A percentile compares a stretch with the other conserved stretches of the same genome.
phyloP scores from a whole-genome alignment of 2,888 invertebrate species.

The Synanthedon tipuliformis region DNA sequence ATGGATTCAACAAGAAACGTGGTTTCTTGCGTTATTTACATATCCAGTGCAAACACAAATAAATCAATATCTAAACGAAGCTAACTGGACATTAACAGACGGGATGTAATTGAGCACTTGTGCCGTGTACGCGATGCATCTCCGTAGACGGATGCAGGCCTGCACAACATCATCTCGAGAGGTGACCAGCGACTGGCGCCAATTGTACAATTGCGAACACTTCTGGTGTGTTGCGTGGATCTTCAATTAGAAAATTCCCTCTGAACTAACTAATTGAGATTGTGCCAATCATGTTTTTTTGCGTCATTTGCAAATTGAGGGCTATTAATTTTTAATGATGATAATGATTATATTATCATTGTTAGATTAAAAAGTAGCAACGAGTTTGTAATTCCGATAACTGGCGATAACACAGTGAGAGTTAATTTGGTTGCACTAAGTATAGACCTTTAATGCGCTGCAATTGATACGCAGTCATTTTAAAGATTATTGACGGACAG shows the following conservation, averaged over 20 bases:
- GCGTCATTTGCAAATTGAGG: background rate
- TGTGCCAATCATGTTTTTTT: background rate
- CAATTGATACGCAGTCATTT: no score
- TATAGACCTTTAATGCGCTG: no score
- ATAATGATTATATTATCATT: no score
- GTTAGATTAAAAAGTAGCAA: no score
- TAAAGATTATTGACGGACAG: no score
- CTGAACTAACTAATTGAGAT: slow-evolving; percentile 11
- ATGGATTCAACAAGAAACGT: background rate
- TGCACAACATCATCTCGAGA: slow-evolving; percentile 48
- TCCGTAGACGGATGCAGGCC: slow-evolving; percentile 27
- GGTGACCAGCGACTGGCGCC: slow-evolving; percentile 41
- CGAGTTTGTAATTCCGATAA: no score
- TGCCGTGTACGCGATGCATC: slow-evolving; percentile 33
- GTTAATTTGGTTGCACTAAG: no score
- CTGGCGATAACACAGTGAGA: no score
- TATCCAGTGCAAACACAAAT: background rate
- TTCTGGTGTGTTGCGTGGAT: slow-evolving; percentile 20
- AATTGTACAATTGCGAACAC: slow-evolving; percentile 55
- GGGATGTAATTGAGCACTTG: slow-evolving; percentile 10
- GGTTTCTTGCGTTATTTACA: no score
- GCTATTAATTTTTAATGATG: no score
- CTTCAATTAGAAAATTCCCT: slow-evolving; percentile 36
- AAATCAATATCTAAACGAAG: background rate
- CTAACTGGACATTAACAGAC: slow-evolving; percentile 2